phyloP scores from a whole-genome alignment of 64 coral and sea anemone species.

The Actinia equina region DNA sequence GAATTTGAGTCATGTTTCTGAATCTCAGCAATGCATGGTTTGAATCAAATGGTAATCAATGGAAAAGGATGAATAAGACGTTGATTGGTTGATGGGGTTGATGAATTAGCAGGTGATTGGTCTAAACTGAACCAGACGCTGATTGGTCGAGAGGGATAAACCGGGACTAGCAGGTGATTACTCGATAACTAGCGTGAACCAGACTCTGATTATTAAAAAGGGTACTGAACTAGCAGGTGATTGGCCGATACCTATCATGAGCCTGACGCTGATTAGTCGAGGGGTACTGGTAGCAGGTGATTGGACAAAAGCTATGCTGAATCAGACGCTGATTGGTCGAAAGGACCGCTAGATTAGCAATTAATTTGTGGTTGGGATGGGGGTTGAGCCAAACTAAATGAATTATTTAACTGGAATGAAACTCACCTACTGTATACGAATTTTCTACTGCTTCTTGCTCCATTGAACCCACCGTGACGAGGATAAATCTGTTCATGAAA shows the following conservation, averaged over 20 bases:
- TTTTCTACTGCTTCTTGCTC: constrained; percentile 61
- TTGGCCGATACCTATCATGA: neutral
- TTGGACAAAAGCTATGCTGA: neutral
- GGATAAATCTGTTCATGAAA: constrained; percentile 43
- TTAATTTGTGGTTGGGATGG: neutral
- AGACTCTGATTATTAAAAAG: too few relatives aligned
- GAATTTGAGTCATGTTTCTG: neutral
- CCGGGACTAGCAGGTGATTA: too few relatives aligned
- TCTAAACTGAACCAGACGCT: too few relatives aligned
- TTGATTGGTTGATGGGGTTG: too few relatives aligned
- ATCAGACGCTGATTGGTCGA: neutral
- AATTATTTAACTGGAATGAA: neutral
- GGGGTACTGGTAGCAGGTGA: too few relatives aligned
- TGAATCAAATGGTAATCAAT: too few relatives aligned
- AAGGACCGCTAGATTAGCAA: neutral
- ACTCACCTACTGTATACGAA: constrained; percentile 85
- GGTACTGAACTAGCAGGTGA: too few relatives aligned
- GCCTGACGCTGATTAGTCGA: neutral
- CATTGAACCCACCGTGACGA: constrained; percentile 71
- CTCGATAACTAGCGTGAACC: too few relatives aligned
- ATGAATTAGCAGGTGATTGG: too few relatives aligned
- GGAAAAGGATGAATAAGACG: too few relatives aligned
- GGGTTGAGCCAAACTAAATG: neutral
- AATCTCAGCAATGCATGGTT: too few relatives aligned
- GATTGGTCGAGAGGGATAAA: too few relatives aligned